Base-by-base conservation (phyloP, 2,888 invertebrate genomes). In the Folsomia candida region DNA sequence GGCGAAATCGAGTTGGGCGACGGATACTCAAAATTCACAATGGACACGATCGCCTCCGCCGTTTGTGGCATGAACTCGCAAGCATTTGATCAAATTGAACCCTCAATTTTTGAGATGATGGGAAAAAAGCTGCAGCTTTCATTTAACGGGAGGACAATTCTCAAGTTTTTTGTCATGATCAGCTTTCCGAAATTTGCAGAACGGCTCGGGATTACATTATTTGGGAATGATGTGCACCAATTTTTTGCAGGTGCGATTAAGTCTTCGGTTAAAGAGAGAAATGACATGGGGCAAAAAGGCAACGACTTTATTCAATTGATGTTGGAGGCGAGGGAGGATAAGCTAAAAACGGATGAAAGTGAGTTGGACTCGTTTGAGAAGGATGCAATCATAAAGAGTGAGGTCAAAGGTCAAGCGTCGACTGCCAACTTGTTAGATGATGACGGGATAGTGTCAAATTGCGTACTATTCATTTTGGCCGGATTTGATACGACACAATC, bases 31-130 rank as follows among this genome's bases (percentile, higher is more conserved):
- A 86, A 86, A 76, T 88, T 87, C 79, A 86, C 87, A 0, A 87
- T 88, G 82, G 88, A 88, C 80, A 87, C 88, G 1, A 87, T 88
- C 29, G 87, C 87, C 0, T 86, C 85, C 66, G 86, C 87, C 70
- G 88, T 87, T 14, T 88, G 88, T 80, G 88, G 88, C 26, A 83
- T 88, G n/a, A 86, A 88, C 74, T 87, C 87, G 76, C 86, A 88
- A 78, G 86, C 86, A 37, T 86, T 88, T 77, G 83, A 84, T 0
- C 37, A n/a, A 6, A n/a, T 18, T 3, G 65, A 54, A 28, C 65
- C 65, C 18, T 86, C 87, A 0, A 86, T 87, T 78, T 88, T 88
- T 81, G 83, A 83, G 75, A 74, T 82, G 51, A 82, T 84, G 78
- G 86, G 85, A 37, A 76, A 80, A 25, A 81, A 79, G 47, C 79